Base-by-base conservation (phyloP, 2,888 invertebrate genomes). In the Synergus umbraculus region DNA sequence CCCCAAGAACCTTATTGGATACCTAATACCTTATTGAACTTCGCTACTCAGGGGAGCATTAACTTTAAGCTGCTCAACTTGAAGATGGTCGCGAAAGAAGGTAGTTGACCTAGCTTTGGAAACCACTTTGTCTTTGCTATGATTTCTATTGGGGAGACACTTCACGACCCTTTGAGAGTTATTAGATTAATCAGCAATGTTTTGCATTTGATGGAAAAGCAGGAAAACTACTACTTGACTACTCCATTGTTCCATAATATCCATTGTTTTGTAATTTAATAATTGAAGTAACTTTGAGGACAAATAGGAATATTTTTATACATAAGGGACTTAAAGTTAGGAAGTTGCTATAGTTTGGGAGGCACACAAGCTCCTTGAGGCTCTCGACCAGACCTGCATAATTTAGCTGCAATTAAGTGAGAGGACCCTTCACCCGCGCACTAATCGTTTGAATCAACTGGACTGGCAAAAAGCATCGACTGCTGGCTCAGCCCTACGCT, bases 401-500 rank as follows among this genome's bases (percentile, higher is more conserved):
- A 86, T 87, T 85, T 86, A 83, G 84, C 82, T 82, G 83, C 78
- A 85, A 86, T 87, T 87, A 87, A 85, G 84, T 81, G 79, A 84
- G 83, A 83, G 84, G 83, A 82, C 83, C 78, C 83, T 85, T 83
- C 83, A 81, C 86, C 77, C 73, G 77, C 76, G 78, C 84, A 88
- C 85, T 86, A 84, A 87, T 88, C 86, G 87, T 83, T 86, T 80
- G 82, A 81, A 76, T 79, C 77, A 78, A 78, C 73, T 73, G 73
- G 67, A 41, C 44, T 18, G 66, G 43, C 54, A 66, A 66, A 73
- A 73, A 73, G 54, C 54, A 41, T 37, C 18, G 37, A 37, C 29
- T 73, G 73, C 73, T 49, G 49, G 73, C 49, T 73, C 54, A 73
- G 54, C 73, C 54, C 8, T 54, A 54, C 54, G 37, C 37, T 73